Base-by-base conservation (phyloP, 2,113 vertebrate genomes). In the Lepidothrix coronata region DNA sequence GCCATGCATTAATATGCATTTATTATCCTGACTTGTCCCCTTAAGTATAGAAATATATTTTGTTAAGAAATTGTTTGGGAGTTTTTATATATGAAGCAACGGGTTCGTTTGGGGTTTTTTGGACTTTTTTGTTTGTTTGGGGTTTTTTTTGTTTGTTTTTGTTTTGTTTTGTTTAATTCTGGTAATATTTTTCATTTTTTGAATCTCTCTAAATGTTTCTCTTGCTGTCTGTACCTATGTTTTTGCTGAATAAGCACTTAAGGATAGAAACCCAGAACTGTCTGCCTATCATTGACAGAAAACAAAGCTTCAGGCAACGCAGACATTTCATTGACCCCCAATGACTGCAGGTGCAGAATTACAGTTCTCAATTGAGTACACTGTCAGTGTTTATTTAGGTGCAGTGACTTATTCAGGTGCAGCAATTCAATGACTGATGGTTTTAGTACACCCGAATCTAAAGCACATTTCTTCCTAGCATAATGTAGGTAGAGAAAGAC, bases 161-260 rank as follows among this genome's bases (percentile, higher is more conserved):
- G 39, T 39, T 22, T n/a, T 79, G 74, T n/a, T 58, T 88, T 57
- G 48, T 88, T 96, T 87, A 63, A 81, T 93, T 93, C 13, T 82
- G 35, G 25, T 86, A 20, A 16, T 74, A 35, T 57, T 85, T 92
- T 94, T 80, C 6, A 75, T 88, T 95, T 93, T 88, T 46, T 14
- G 54, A 59, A 19, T 94, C 44, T 86, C 62, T 72, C 54, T 75
- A 89, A 93, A 72, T 28, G 16, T 2, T 66, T 91, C 18, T 66
- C 61, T 51, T 74, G 46, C 25, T 75, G 28, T 37, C 27, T 84
- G 51, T 75, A 65, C 7, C 15, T 37, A 24, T 44, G 6, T 43
- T 87, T 96, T 87, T 96, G 55, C 89, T 96, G 93, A 97, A 83
- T 79, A 95, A 95, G 41, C 25, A 86, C 80, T 95, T 95, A 51